Base-by-base conservation (phyloP, 2,888 invertebrate genomes). In the Andrena dorsata region DNA sequence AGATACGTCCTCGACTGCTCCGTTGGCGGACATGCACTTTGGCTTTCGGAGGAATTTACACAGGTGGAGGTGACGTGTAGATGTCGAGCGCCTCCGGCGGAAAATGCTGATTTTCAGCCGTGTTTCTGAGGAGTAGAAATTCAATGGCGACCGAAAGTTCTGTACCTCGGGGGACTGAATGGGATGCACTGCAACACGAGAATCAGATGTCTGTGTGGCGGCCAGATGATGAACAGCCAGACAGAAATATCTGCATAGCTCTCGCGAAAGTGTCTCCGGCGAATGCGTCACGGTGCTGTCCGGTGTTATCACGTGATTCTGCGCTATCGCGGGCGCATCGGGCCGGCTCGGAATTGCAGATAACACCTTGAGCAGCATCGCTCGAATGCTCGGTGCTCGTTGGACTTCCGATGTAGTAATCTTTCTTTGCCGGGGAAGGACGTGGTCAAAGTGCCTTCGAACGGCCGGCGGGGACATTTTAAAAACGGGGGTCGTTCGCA, bases 291-390 rank as follows among this genome's bases (percentile, higher is more conserved):
- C 10, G 61, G 10, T 35, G 60, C 41, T 41, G 35, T 30, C 13
- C 30, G 26, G 5, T 72, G 63, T 60, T 58, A 49, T 60, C 61
- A 56, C 56, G 68, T 68, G 30, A 26, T 47, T 26, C 49, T n/a
- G 75, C 10, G 26, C n/a, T 65, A 71, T 49, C 61, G 49, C 56
- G 69, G 71, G 60, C 30, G 49, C 30, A 76, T 83, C 72, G 35
- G 10, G 7, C 47, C n/a, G 49, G 5, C 58, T 78, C 69, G 61
- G 83, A 83, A 83, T 83, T 83, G 78, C 74, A 82, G 75, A 83
- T 84, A 56, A n/a, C 56, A 51, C 47, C 20, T 53, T 28, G 65
- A 23, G 49, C 49, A 23, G 32, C 35, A 73, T 61, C 65, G 73
- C 58, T 63, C 28, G 65, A 16, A 63, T 23, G 20, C 30, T 10